Base-by-base conservation (phyloP, 2,888 invertebrate species). In the Oxycera nigricornis region DNA sequence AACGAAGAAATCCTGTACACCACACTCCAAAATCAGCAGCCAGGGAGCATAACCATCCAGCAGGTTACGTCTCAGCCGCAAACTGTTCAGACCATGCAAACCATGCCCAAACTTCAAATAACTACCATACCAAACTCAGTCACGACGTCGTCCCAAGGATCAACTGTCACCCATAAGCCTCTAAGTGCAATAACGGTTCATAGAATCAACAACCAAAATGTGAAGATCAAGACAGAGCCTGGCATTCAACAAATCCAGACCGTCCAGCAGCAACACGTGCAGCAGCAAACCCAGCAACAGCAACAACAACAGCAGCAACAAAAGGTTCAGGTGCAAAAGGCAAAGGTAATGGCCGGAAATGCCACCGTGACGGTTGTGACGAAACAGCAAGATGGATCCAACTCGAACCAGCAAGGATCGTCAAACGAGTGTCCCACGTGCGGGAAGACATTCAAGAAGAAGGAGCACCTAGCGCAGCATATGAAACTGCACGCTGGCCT, bases 401-500 rank as follows among this genome's bases (percentile, higher is more conserved):
- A 52, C 20, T 22, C 1, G 3, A 35, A 6, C 6, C 30, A 30
- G 30, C 52, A 52, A 52, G 20, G n/a, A 3, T 50, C 50, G 28
- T 28, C 62, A 7, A 57, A 82, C 2, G 82, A 80, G 79, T 91
- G 91, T 79, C 88, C 88, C 46, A 85, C 88, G 17, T 91, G 91
- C 80, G 87, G 86, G 4, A 90, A 90, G 77, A 87, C 87, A 0
- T 91, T 91, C 79, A 91, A 91, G 80, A 86, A 91, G 77, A 89
- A 90, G 80, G 91, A 91, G 80, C 91, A 91, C 80, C 84, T 91
- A 0, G 90, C 89, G 75, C 91, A 91, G 77, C 91, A 91, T 79
- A 85, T 89, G 1, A 91, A 91, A 80, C 82, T 91, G 1, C 91
- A 91, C 79, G 89, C 89, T 0, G 91, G 91, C 4, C 87, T 90